These are phyloP conservation scores for Cariama cristata DNA, from an alignment of 2,113 vertebrate genomes.

Conservation along the genomic window DNA sequence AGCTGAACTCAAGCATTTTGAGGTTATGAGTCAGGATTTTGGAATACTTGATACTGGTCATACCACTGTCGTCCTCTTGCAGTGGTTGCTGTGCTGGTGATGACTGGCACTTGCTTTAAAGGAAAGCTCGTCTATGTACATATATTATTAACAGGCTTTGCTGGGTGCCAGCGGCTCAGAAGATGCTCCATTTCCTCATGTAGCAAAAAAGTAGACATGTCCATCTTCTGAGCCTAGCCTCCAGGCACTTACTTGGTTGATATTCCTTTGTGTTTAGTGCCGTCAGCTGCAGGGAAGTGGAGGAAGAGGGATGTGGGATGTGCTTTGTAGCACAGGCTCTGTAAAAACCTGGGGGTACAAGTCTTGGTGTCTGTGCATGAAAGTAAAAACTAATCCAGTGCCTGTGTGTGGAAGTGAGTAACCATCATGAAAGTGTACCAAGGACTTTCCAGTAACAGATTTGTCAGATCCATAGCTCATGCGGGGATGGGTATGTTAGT, in stretches of 20 bases:
- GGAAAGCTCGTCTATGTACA: background rate
- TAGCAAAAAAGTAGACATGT: fast-evolving
- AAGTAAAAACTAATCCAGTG: background rate
- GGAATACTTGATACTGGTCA: background rate
- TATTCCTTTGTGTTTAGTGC: background rate
- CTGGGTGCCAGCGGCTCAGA: background rate
- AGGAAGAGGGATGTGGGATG: background rate
- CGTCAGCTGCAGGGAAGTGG: fast-evolving
- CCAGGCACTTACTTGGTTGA: background rate
- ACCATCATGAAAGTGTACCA: fast-evolving
- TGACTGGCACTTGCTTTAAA: background rate
- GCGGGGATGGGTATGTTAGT: background rate
- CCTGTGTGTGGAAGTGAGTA: background rate
- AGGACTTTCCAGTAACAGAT: background rate
- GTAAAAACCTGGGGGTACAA: background rate
- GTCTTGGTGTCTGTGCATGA: background rate
- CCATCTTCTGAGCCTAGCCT: background rate
- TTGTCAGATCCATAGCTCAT: background rate
- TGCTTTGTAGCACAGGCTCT: background rate
- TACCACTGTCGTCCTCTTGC: background rate
- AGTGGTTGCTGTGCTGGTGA: background rate
- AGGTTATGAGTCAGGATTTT: background rate
- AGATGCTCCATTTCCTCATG: background rate
- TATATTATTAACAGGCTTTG: background rate
- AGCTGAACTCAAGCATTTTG: background rate